phyloP scores from a whole-genome alignment of 2,888 invertebrate genomes.

The Rhimphoctona megacephalus region DNA sequence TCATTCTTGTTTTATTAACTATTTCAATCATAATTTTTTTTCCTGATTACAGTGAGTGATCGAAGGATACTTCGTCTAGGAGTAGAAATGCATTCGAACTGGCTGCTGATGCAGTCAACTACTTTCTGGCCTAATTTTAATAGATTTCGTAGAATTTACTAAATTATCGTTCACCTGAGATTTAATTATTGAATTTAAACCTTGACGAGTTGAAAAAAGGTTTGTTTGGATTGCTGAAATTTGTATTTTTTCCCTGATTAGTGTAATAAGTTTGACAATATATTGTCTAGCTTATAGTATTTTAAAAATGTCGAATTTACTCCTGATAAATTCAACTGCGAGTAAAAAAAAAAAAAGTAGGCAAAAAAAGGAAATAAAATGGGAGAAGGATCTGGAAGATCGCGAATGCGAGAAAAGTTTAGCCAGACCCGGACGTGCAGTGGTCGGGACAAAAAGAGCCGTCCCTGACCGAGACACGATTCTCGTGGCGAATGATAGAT shows the following conservation, averaged over 20 bases:
- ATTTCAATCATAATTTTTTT: too few species aligned
- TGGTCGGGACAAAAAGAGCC: constrained; percentile 70
- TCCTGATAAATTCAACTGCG: constrained; percentile 8
- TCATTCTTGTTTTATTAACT: too few species aligned
- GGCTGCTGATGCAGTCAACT: too few species aligned
- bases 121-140: too few species aligned
- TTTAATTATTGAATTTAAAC: not conserved
- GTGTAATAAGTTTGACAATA: not conserved
- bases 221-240: not conserved
- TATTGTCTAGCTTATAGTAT: not conserved
- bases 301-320: not conserved
- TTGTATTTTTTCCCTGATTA: not conserved
- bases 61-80: too few species aligned
- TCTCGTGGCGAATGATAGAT: constrained; percentile 78
- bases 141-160: not conserved
- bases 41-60: too few species aligned
- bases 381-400: constrained; percentile 40
- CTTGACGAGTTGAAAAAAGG: not conserved
- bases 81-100: too few species aligned
- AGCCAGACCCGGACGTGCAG: constrained; percentile 61
- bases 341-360: constrained; percentile 23
- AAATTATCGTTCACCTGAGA: not conserved
- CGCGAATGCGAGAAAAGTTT: constrained; percentile 68
- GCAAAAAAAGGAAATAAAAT: constrained; percentile 47
- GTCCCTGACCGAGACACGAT: constrained; percentile 80